phyloP scores from a whole-genome alignment of 1,140 invertebrate species.

The Papilio glaucus region DNA sequence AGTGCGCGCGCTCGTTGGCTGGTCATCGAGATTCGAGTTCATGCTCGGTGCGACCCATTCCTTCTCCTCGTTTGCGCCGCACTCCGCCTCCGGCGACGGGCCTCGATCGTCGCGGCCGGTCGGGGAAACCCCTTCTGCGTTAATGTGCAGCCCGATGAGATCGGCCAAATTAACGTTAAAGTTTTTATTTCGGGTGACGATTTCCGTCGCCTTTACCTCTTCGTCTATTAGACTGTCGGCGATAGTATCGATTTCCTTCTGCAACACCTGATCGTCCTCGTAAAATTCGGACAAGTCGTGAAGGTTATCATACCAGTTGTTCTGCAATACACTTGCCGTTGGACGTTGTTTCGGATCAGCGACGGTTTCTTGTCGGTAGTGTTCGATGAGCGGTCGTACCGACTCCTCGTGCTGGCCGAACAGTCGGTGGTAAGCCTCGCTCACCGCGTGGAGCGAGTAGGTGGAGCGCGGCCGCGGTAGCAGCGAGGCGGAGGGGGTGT shows the following conservation, averaged over 20 bases:
- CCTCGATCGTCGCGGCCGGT: constrained; percentile 57
- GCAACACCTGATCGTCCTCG: constrained; percentile 72
- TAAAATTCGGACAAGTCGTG: constrained; percentile 77
- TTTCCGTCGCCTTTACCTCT: constrained; percentile 53
- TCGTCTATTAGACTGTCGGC: constrained; percentile 65
- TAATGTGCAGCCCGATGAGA: constrained; percentile 70
- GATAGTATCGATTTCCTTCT: constrained; percentile 67
- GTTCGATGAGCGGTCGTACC: constrained; percentile 67
- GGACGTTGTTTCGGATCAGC: constrained; percentile 48
- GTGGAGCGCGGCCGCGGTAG: constrained; percentile 70
- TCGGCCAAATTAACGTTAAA: constrained; percentile 79
- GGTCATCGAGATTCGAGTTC: constrained; percentile 70
- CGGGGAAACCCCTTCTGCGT: constrained; percentile 63
- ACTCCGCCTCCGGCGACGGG: constrained; percentile 60
- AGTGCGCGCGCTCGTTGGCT: constrained; percentile 53
- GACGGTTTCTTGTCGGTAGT: constrained; percentile 57
- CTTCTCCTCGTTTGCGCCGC: constrained; percentile 58
- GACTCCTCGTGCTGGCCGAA: constrained; percentile 78
- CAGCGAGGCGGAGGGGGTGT: constrained; percentile 60
- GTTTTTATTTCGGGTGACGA: constrained; percentile 56
- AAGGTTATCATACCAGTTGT: constrained; percentile 74
- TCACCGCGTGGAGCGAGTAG: constrained; percentile 75
- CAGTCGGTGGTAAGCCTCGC: constrained; percentile 75
- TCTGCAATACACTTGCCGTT: constrained; percentile 59
- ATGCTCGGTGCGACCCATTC: constrained; percentile 75